These are phyloP conservation scores for Mycetomoellerius zeteki DNA, from an alignment of 1,140 invertebrate genomes.

Conservation along the genomic window DNA sequence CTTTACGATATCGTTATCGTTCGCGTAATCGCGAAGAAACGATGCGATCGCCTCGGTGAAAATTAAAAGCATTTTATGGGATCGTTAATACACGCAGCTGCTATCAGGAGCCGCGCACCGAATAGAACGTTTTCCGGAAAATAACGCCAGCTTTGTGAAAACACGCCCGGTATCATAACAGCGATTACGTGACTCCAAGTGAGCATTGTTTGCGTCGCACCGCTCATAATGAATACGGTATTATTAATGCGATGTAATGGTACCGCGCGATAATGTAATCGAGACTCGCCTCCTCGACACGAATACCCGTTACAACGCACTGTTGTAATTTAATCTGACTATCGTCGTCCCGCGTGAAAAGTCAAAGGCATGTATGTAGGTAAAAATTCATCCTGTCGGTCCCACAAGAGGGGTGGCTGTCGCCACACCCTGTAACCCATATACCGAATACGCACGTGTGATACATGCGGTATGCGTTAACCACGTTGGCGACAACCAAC, in stretches of 20 bases:
- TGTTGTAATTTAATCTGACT: slow-evolving; percentile 68
- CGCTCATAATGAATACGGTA: slow-evolving; percentile 55
- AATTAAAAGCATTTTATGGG: slow-evolving; percentile 27
- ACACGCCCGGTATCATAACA: slow-evolving; percentile 7
- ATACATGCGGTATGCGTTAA: neutral
- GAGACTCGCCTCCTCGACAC: slow-evolving; percentile 53
- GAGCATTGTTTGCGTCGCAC: slow-evolving; percentile 48
- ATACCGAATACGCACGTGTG: slow-evolving; percentile 58
- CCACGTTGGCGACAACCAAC: neutral
- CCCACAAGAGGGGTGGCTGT: slow-evolving; percentile 57
- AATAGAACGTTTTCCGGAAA: slow-evolving; percentile 31
- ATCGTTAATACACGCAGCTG: slow-evolving; percentile 1
- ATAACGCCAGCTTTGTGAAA: slow-evolving; percentile 5
- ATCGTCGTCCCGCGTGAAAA: neutral
- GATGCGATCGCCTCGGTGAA: slow-evolving; percentile 10
- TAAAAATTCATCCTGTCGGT: slow-evolving; percentile 61
- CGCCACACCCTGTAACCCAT: slow-evolving; percentile 74
- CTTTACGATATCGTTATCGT: slow-evolving; percentile 28
- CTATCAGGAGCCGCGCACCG: neutral
- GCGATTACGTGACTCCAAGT: slow-evolving; percentile 63
- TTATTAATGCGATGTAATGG: slow-evolving; percentile 61
- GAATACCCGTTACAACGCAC: slow-evolving; percentile 50
- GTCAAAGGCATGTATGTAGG: slow-evolving; percentile 60
- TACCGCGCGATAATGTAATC: slow-evolving; percentile 64
- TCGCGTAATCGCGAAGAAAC: slow-evolving; percentile 7